These are phyloP conservation scores for Chascanopsetta lugubris DNA, from an alignment of 2,113 vertebrate species.

Conservation along the genomic window DNA sequence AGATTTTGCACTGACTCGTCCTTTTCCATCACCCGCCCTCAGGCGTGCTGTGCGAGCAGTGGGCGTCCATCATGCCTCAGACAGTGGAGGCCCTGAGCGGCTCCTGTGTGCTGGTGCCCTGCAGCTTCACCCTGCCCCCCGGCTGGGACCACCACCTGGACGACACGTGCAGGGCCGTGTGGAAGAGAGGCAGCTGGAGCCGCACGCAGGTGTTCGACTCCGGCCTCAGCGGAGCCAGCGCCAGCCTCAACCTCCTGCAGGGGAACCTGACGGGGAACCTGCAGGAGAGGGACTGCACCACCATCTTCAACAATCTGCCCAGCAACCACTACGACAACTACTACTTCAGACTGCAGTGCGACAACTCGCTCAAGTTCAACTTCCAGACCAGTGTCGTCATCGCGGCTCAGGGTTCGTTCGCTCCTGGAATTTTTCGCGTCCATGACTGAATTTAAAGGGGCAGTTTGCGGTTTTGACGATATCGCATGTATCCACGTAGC, in stretches of 20 bases:
- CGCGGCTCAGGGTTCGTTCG: constrained; percentile 39
- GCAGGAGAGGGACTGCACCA: constrained; percentile 65
- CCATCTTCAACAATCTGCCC: constrained; percentile 57
- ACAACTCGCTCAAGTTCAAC: constrained; percentile 50
- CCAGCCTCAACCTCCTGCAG: constrained; percentile 35
- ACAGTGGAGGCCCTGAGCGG: constrained; percentile 54
- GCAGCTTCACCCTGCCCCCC: constrained; percentile 48
- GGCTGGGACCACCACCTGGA: constrained; percentile 35
- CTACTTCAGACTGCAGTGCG: constrained; percentile 68
- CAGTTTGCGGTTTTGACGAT: no score
- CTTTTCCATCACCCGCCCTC: not conserved
- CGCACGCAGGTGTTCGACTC: constrained; percentile 61
- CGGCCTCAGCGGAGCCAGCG: constrained; percentile 31
- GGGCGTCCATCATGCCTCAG: constrained; percentile 50
- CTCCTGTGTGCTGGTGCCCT: constrained; percentile 67
- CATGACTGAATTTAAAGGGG: no score
- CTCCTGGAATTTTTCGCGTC: no score
- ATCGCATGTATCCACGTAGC: no score
- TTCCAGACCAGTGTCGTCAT: constrained; percentile 38
- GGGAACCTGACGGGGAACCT: constrained; percentile 61
- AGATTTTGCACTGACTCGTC: not conserved
- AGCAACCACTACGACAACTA: constrained; percentile 31
- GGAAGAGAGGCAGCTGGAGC: constrained; percentile 49
- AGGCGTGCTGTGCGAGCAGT: constrained; percentile 52
- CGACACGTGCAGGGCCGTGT: constrained; percentile 56